A percentile compares a stretch with the other conserved stretches of the same genome.
Conservation (phyloP, 2,888 invertebrate genomes). For the Physocephala rufipes region DNA sequence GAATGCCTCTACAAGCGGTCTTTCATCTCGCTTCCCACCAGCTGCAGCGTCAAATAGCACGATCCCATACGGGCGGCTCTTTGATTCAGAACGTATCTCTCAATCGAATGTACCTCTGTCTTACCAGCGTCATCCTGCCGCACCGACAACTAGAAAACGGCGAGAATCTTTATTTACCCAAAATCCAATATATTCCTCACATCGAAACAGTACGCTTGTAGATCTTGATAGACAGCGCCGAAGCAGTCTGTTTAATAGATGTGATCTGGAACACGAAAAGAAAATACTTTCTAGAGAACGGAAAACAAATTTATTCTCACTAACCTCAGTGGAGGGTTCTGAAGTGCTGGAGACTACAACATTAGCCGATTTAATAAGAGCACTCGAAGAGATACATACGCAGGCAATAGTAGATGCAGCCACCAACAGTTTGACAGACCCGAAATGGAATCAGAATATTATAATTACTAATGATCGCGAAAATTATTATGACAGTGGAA, state of each 20-base stretch:
- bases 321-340: slow-evolving; percentile 59
- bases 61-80: slow-evolving; percentile 45
- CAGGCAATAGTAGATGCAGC: slow-evolving; percentile 62
- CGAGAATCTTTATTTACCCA: slow-evolving; percentile 61
- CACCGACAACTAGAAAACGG: slow-evolving; percentile 48
- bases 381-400: slow-evolving; percentile 75
- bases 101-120: slow-evolving; percentile 43
- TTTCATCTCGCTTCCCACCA: slow-evolving; percentile 41
- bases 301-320: slow-evolving; percentile 61
- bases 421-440: slow-evolving; percentile 45
- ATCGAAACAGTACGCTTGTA: slow-evolving; percentile 59
- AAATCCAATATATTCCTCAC: slow-evolving; percentile 54
- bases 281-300: slow-evolving; percentile 58
- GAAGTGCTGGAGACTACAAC: slow-evolving; percentile 81
- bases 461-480: slow-evolving; percentile 25
- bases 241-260: slow-evolving; percentile 52
- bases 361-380: slow-evolving; percentile 82
- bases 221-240: slow-evolving; percentile 53
- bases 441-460: slow-evolving; percentile 21
- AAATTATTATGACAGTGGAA: slow-evolving; percentile 35
- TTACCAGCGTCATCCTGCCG: slow-evolving; percentile 51
- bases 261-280: slow-evolving; percentile 47
- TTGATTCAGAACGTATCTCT: slow-evolving; percentile 47
- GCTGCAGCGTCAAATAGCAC: slow-evolving; percentile 28
- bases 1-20: slow-evolving; percentile 46